Evolutionary conservation across 2,797 vertebrate genomes (phyloP), one percentile per base, ranked within the genome.

Genomic region (Austrolebias charrua): DNA sequence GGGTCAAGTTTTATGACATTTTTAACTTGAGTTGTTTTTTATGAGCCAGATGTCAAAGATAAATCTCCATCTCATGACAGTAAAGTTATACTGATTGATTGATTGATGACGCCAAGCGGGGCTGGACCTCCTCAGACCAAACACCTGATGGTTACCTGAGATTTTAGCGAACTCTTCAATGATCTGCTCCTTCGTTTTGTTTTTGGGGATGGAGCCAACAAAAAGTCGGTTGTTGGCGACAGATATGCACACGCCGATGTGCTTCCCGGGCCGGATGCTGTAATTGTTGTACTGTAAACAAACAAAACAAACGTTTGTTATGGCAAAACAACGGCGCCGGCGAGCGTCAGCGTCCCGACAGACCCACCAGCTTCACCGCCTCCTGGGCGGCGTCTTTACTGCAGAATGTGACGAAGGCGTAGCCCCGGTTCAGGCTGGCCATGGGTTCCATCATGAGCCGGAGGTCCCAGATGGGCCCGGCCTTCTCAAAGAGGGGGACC

Each of bases 201-300:
- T 99, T 89, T 99, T 99, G 81, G 98, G 98, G 86, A 99, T 99
- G 86, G 97, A 99, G 69, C 98, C 98, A 91, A 99, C 97, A 91
- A 99, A 99, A 88, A 99, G 95, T 78, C 97, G 95, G 93, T 99
- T 99, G 94, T 99, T 99, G 91, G 98, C 98, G 90, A 99, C 98
- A 59, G 98, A 99, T 91, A 99, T 99, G 90, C 98, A 99, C 54
- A 99, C 98, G n/a, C 98, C 98, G 63, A 99, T 98, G 82, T 98
- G 98, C 92, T 99, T 99, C 86, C 97, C 97, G 44, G 97, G 94
- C 86, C 98, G 96, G 78, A 99, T 99, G 94, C 99, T 97, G 91
- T 95, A 96, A 92, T 99, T 98, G 92, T 99, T 98, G 93, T 96
- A 98, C 98, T 99, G 89, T 35, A 24, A 24, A 24, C 24, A 24